A percentile compares a stretch with the other conserved stretches of the same genome.
These are phyloP conservation scores for Ia io DNA, from an alignment of 2,113 vertebrate genomes.

Conservation along the genomic window DNA sequence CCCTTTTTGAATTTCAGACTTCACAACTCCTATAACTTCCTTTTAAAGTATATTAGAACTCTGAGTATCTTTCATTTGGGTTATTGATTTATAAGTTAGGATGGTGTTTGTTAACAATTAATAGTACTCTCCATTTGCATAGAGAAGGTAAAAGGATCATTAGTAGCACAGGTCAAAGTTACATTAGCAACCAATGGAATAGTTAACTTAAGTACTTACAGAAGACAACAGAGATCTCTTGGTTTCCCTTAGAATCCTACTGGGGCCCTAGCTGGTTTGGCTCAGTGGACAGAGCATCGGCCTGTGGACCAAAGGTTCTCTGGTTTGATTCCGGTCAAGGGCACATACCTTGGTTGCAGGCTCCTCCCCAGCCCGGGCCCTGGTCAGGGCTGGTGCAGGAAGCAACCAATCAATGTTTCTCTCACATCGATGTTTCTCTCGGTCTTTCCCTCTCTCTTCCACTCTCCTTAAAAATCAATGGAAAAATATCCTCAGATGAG, in stretches of 20 bases:
- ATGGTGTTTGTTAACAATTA: constrained; percentile 20
- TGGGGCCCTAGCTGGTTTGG: background rate
- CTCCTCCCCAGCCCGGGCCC: background rate
- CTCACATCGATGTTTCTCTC: background rate
- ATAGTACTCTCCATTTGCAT: background rate
- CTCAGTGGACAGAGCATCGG: no score
- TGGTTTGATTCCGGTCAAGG: background rate
- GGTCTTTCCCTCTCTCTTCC: background rate
- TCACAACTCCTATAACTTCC: background rate
- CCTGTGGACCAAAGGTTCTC: background rate
- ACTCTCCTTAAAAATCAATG: background rate
- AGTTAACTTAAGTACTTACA: background rate
- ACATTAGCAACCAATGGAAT: background rate
- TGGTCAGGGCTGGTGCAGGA: background rate
- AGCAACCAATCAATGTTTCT: background rate
- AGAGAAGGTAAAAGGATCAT: background rate
- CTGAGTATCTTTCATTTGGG: constrained; percentile 8
- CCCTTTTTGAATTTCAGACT: background rate
- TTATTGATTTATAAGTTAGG: background rate
- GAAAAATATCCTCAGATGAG: background rate
- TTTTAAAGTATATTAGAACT: background rate
- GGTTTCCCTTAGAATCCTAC: background rate
- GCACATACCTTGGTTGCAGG: background rate
- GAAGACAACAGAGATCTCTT: background rate
- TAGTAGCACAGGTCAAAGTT: background rate